phyloP scores from a whole-genome alignment of 2,113 vertebrate genomes.

The Quiscalus mexicanus region DNA sequence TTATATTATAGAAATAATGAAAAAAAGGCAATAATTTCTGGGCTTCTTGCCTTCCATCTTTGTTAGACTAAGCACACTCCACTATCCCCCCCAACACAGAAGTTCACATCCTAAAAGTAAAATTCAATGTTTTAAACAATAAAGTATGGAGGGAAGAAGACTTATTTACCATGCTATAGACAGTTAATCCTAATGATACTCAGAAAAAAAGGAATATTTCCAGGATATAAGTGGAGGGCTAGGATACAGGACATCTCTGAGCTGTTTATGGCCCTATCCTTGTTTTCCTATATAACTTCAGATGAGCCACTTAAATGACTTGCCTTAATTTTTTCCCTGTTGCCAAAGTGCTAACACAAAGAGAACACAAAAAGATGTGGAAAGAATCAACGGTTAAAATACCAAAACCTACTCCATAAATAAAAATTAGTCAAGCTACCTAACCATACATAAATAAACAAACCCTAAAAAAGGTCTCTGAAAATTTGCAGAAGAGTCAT shows the following conservation, averaged over 20 bases:
- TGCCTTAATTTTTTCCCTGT: neutral
- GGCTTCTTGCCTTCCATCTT: neutral
- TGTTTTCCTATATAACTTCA: neutral
- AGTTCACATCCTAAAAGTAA: neutral
- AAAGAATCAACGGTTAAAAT: neutral
- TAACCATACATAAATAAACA: neutral
- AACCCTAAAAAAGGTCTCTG: neutral
- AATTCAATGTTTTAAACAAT: neutral
- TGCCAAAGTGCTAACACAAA: neutral
- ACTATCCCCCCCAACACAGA: neutral
- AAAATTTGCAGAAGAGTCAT: neutral
- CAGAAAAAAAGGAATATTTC: neutral
- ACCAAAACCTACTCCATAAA: neutral
- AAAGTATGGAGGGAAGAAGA: fast-evolving
- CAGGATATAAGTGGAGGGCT: neutral
- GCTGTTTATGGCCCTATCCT: neutral
- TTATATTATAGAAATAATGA: neutral
- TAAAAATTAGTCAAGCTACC: neutral
- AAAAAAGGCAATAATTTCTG: neutral
- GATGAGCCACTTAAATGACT: neutral
- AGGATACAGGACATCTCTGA: neutral
- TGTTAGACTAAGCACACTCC: neutral
- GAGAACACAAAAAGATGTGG: neutral
- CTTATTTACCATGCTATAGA: neutral
- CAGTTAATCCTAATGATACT: neutral